Evolutionary conservation across 2,888 invertebrate genomes (phyloP), one percentile per base, ranked within the genome.

Genomic region (Corythucha ciliata): DNA sequence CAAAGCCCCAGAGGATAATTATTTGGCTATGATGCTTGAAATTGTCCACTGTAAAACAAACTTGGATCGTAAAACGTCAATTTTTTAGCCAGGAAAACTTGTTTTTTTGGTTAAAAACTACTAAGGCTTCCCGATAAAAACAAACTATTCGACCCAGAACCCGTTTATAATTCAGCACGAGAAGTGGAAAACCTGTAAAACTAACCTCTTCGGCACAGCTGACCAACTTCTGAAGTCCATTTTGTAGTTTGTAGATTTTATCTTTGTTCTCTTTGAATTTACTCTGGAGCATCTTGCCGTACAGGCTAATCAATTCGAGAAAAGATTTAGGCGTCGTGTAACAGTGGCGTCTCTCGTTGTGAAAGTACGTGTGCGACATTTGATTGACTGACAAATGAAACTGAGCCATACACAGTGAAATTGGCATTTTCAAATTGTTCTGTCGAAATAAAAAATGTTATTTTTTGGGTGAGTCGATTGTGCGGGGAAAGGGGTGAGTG

Each of bases 271-370:
- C 80, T 8, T 66, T 68, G 0, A 77, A 77, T 65, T 83, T 85
- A 58, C 78, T 79, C 20, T 68, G 74, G 18, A 87, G 66, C 6
- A 87, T 68, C 64, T 85, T 86, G 1, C 77, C 71, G 63, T 81
- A 94, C 4, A 94, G 72, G 12, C 83, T 79, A 54, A 94, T 92
- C 66, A 91, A 87, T 66, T 94, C 94, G 42, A 96, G 70, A 70
- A 93, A 96, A 0, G 90, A 87, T 71, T 96, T 96, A 0, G 94
- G 94, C 1, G 94, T 96, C 0, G 94, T 94, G 68, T 94, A 94
- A 68, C 93, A 93, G 69, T 90, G 91, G 3, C 93, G 77, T 34
- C 80, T 80, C 62, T 94, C 93, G 64, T 90, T 92, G 59, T 76
- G 72, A 57, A 87, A 74, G 68, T 91, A 94, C 4, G 76, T 67